phyloP scores from a whole-genome alignment of 2,113 vertebrate species.

The Piaya cayana region DNA sequence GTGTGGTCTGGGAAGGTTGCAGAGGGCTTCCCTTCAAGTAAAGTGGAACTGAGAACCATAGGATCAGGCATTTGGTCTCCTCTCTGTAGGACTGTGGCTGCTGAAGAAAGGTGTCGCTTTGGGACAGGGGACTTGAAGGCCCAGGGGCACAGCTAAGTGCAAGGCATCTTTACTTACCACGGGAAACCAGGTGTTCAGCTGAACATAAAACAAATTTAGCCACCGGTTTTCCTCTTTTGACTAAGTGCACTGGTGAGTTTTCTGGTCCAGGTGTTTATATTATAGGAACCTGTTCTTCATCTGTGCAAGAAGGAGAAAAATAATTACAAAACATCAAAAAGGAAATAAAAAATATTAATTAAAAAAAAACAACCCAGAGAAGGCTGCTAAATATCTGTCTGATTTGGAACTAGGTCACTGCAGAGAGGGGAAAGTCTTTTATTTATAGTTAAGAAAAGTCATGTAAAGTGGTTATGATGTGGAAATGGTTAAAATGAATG shows the following conservation, averaged over 20 bases:
- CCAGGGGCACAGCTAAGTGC: background rate
- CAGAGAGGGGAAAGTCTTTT: background rate
- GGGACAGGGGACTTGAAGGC: background rate
- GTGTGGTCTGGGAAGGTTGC: background rate
- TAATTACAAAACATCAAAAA: background rate
- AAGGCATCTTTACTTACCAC: background rate
- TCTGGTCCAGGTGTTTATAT: background rate
- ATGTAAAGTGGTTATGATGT: accelerated
- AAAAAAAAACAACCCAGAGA: background rate
- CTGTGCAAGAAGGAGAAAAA: background rate
- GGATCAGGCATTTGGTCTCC: background rate
- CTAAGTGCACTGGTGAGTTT: background rate
- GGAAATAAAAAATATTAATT: too few relatives aligned
- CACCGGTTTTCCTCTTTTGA: accelerated
- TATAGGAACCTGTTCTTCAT: background rate
- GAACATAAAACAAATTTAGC: too few relatives aligned
- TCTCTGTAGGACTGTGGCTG: background rate
- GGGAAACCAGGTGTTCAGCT: background rate
- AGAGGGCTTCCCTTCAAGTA: background rate
- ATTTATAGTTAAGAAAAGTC: background rate
- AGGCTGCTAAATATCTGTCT: background rate
- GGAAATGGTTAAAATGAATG: background rate
- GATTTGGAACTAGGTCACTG: background rate
- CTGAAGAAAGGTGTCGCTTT: background rate
- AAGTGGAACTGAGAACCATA: background rate